Percentiles rank a stretch among this genome's conserved stretches.
Evolutionary conservation across 2,113 vertebrate genomes (phyloP).

Genomic region (Indicator maculatus): DNA sequence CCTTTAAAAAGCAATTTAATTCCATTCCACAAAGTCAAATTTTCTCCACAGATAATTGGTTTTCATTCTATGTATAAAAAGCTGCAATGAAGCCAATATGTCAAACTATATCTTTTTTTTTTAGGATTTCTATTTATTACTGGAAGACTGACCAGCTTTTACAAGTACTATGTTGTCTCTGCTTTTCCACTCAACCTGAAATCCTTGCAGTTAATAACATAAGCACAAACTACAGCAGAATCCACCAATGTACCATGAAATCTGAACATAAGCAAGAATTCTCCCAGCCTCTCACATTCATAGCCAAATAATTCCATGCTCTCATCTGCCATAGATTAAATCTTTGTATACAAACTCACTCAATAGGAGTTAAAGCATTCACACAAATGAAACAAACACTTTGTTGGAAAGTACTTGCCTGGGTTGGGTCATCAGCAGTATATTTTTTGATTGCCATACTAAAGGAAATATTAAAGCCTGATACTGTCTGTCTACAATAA

Average conservation of each 20-base stretch:
- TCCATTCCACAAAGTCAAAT: conserved; percentile 76
- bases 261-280: background rate
- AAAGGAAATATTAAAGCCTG: background rate
- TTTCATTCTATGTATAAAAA: conserved; percentile 73
- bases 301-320: background rate
- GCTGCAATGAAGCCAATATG: conserved; percentile 52
- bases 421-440: background rate
- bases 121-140: conserved; percentile 35
- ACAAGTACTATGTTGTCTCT: background rate
- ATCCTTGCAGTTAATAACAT: background rate
- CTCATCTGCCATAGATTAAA: background rate
- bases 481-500: background rate
- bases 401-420: background rate
- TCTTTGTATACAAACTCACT: background rate
- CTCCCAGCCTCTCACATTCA: background rate
- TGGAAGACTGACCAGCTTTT: conserved; percentile 1
- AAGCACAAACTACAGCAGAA: background rate
- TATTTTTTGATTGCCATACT: background rate
- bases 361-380: background rate
- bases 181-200: background rate
- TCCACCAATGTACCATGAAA: background rate
- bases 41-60: conserved; percentile 79
- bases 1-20: conserved; percentile 80
- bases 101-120: conserved; percentile 36
- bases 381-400: conserved; percentile 1